phyloP scores from a whole-genome alignment of 2,888 invertebrate species.

The Heliconius erato region DNA sequence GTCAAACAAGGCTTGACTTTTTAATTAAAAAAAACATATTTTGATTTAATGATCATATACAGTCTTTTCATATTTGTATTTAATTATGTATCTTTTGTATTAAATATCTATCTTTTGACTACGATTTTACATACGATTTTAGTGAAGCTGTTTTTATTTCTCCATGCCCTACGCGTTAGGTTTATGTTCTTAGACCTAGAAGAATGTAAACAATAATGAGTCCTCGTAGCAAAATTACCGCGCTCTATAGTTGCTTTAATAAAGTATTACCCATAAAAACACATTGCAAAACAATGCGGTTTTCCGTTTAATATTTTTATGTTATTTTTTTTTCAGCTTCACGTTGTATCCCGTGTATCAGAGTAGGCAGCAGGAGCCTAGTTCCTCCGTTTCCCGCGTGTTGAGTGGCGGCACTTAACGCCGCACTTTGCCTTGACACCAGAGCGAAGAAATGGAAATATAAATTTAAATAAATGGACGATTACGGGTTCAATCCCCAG shows the following conservation, averaged over 20 bases:
- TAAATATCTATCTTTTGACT: no score
- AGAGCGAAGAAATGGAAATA: no score
- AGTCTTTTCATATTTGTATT: not conserved
- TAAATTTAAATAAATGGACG: no score
- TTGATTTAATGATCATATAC: not conserved
- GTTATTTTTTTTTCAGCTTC: no score
- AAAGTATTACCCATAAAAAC: constrained; percentile 9
- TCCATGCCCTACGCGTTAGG: not conserved
- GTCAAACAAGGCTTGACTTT: no score
- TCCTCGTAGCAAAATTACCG: not conserved
- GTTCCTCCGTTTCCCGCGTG: no score
- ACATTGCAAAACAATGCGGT: constrained; percentile 17
- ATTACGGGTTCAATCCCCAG: no score
- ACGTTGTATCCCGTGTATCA: no score
- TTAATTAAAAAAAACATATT: not conserved
- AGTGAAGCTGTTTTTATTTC: not conserved
- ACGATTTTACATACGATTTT: not conserved
- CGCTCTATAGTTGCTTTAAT: not conserved
- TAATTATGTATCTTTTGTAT: no score
- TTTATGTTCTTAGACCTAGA: not conserved
- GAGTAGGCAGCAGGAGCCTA: no score
- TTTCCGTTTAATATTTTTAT: constrained; percentile 21
- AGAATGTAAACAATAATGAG: constrained; percentile 19
- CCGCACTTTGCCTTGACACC: no score
- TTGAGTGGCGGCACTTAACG: no score